phyloP scores from a whole-genome alignment of 2,888 invertebrate genomes.

The Orthosia incerta region DNA sequence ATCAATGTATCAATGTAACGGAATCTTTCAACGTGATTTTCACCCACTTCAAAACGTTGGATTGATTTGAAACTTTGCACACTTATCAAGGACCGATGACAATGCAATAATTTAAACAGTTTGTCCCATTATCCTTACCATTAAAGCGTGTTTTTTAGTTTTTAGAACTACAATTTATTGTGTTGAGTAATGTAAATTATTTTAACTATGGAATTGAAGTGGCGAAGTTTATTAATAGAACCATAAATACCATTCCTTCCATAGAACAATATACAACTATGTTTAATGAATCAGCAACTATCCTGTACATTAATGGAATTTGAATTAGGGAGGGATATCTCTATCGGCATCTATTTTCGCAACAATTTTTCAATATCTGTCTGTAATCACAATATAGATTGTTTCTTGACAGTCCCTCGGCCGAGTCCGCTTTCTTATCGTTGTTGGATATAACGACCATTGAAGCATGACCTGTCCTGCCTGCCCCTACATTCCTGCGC shows the following conservation, averaged over 20 bases:
- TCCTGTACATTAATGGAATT: conserved; percentile 20
- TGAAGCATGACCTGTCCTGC: conserved; percentile 77
- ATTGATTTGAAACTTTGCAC: too few species aligned
- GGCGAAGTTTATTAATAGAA: background rate
- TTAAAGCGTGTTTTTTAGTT: too few species aligned
- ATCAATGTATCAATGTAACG: too few species aligned
- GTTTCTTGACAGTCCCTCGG: conserved; percentile 82
- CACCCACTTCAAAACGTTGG: too few species aligned
- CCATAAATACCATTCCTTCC: too few species aligned
- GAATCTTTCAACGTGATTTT: too few species aligned
- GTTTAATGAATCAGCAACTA: conserved; percentile 4
- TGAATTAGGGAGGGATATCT: conserved; percentile 27
- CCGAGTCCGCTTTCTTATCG: conserved; percentile 87
- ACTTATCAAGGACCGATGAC: too few species aligned
- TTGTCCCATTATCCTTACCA: too few species aligned
- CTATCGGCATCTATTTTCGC: conserved; percentile 61
- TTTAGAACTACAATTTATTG: too few species aligned
- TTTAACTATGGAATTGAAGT: background rate
- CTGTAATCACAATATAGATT: conserved; percentile 80
- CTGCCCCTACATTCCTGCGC: conserved; percentile 71
- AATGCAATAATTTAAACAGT: too few species aligned
- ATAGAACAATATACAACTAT: background rate
- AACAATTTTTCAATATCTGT: conserved; percentile 66
- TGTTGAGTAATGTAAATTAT: too few species aligned
- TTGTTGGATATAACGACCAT: conserved; percentile 81